A percentile compares a stretch with the other conserved stretches of the same genome.
phyloP scores from a whole-genome alignment of 2,888 invertebrate genomes.

The Calliopum simillimum region DNA sequence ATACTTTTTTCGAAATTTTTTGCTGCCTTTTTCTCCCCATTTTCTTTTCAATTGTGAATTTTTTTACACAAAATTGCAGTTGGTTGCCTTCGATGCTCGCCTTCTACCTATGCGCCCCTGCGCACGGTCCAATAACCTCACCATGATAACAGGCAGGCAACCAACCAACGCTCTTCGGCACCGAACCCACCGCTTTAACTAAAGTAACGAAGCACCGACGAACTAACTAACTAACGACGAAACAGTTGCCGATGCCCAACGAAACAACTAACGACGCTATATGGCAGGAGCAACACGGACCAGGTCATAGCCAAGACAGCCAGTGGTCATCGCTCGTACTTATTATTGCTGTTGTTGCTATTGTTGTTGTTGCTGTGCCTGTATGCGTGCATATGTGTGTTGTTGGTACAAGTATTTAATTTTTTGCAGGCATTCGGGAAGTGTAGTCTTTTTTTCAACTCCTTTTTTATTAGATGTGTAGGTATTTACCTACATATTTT shows the following conservation, averaged over 20 bases:
- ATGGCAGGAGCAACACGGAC: constrained; percentile 2
- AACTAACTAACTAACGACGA: background rate
- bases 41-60: too few species aligned
- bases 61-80: constrained; percentile 25
- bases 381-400: background rate
- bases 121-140: background rate
- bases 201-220: constrained; percentile 18
- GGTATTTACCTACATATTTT: too few species aligned
- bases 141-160: background rate
- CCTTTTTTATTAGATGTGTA: too few species aligned
- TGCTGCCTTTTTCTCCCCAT: background rate
- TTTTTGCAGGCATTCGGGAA: too few species aligned
- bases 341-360: background rate
- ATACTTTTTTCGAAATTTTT: constrained; percentile 3
- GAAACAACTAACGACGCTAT: constrained; percentile 15
- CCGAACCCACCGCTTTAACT: constrained; percentile 22
- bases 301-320: constrained; percentile 7
- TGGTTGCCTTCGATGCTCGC: constrained; percentile 19
- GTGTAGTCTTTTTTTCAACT: too few species aligned
- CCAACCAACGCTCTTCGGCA: constrained; percentile 30
- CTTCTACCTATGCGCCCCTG: background rate
- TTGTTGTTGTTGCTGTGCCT: background rate
- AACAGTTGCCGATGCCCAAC: background rate
- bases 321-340: constrained; percentile 18
- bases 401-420: too few species aligned